Percentiles rank a stretch among this genome's conserved stretches.
Evolutionary conservation across 92 coral and sea anemone genomes (phyloP).

Genomic region (Isaurus tuberculatus): DNA sequence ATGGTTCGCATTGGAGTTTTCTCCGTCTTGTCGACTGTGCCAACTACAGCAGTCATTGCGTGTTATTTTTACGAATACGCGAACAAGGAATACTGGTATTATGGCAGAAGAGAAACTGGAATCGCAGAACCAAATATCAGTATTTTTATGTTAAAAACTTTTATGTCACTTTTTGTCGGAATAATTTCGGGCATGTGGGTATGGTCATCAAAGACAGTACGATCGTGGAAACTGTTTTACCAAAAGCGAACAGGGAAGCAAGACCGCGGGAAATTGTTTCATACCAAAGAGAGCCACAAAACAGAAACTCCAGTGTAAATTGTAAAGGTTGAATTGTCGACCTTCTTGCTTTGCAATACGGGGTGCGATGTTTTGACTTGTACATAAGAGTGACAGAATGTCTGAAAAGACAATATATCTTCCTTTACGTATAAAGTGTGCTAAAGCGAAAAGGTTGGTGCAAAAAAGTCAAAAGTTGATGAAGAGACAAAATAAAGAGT

Average conservation of each 20-base stretch:
- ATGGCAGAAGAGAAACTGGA: constrained; percentile 76
- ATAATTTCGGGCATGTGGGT: constrained; percentile 96
- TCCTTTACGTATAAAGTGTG: not conserved
- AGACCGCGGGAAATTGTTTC: constrained; percentile 29
- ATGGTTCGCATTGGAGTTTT: constrained; percentile 93
- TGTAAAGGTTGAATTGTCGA: not conserved
- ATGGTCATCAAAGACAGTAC: constrained; percentile 82
- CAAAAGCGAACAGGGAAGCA: constrained; percentile 64
- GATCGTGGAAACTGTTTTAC: constrained; percentile 84
- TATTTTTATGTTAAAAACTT: constrained; percentile 86
- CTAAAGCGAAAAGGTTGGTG: not conserved
- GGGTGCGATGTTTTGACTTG: not conserved
- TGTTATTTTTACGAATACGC: constrained; percentile 96
- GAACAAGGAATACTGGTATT: constrained; percentile 93
- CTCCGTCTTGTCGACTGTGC: constrained; percentile 89
- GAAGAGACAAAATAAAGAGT: constrained; percentile 18
- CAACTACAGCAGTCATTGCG: constrained; percentile 90
- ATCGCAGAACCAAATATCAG: constrained; percentile 90
- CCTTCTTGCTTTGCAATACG: not conserved
- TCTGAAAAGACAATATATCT: not conserved
- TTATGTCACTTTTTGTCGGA: constrained; percentile 94
- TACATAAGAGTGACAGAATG: not conserved
- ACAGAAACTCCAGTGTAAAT: constrained; percentile 78
- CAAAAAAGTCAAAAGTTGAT: not conserved
- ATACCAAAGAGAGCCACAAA: not conserved